Evolutionary conservation across 1,140 invertebrate genomes (phyloP).

Genomic region (Sinonovacula constricta): DNA sequence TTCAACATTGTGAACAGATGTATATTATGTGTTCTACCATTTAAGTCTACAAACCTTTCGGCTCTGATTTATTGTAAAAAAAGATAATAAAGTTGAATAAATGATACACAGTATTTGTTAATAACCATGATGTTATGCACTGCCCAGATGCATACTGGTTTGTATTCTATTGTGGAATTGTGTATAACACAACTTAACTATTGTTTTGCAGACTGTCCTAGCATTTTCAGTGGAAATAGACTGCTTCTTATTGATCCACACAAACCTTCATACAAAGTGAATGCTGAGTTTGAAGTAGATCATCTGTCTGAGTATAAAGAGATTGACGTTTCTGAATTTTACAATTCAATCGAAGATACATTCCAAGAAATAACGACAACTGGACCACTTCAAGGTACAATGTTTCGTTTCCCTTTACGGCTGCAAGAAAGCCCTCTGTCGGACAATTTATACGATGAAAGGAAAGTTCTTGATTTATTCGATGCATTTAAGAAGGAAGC

Average conservation of each 20-base stretch:
- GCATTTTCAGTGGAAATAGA: constrained; percentile 33
- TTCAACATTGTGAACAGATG: too few relatives aligned
- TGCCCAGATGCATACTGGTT: too few relatives aligned
- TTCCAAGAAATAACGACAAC: constrained; percentile 22
- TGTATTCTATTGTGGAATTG: too few relatives aligned
- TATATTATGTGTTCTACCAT: too few relatives aligned
- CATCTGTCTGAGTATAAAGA: not conserved
- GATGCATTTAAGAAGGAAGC: constrained; percentile 47
- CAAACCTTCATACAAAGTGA: not conserved
- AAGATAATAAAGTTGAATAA: too few relatives aligned
- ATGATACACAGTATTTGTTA: too few relatives aligned
- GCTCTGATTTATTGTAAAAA: too few relatives aligned
- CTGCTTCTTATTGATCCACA: constrained; percentile 38
- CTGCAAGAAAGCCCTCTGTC: constrained; percentile 29
- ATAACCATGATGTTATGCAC: too few relatives aligned
- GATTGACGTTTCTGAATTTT: not conserved
- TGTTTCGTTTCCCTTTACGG: constrained; percentile 1
- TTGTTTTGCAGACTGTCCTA: constrained; percentile 38
- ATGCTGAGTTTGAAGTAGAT: constrained; percentile 6
- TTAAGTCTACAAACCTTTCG: too few relatives aligned
- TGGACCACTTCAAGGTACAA: not conserved
- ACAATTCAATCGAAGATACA: constrained; percentile 11
- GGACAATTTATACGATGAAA: constrained; percentile 40
- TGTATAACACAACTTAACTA: too few relatives aligned
- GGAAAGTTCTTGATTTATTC: constrained; percentile 56